Percentiles rank a stretch among this genome's conserved stretches.
These are phyloP conservation scores for Eueides isabella DNA, from an alignment of 1,140 invertebrate genomes.

Conservation along the genomic window DNA sequence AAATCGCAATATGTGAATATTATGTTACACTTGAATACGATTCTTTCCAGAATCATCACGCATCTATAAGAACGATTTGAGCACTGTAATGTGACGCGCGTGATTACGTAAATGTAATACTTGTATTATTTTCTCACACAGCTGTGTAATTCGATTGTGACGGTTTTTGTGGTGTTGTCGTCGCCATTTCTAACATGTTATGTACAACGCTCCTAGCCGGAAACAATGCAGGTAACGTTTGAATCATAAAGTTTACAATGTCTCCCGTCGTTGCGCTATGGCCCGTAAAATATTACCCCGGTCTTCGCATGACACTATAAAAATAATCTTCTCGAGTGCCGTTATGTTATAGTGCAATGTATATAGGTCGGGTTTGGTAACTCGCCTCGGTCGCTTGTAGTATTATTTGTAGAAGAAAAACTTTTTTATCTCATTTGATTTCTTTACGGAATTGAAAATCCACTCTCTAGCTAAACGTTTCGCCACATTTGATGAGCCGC, in stretches of 20 bases:
- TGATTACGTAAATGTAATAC: slow-evolving; percentile 3
- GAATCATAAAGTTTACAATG: slow-evolving; percentile 54
- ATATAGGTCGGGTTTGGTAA: slow-evolving; percentile 15
- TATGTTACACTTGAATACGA: neutral
- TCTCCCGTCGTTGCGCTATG: slow-evolving; percentile 50
- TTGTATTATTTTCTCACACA: slow-evolving; percentile 8
- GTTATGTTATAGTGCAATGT: slow-evolving; percentile 11
- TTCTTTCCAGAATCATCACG: neutral
- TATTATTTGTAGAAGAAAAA: neutral
- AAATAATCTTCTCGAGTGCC: slow-evolving; percentile 43
- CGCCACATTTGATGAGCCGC: neutral
- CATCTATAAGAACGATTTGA: neutral
- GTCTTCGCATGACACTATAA: slow-evolving; percentile 37
- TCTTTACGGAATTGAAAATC: neutral
- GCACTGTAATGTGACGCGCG: neutral
- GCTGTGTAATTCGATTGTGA: slow-evolving; percentile 12
- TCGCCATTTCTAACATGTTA: slow-evolving; percentile 4
- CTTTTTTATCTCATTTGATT: neutral
- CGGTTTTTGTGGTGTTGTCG: slow-evolving; percentile 1
- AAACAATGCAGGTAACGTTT: slow-evolving; percentile 46
- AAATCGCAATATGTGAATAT: no score
- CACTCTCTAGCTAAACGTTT: neutral
- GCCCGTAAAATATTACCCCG: slow-evolving; percentile 62
- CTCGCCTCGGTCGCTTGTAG: neutral
- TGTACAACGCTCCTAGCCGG: slow-evolving; percentile 15